Conservation (phyloP, 2,113 vertebrate genomes). For the Prionailurus viverrinus region DNA sequence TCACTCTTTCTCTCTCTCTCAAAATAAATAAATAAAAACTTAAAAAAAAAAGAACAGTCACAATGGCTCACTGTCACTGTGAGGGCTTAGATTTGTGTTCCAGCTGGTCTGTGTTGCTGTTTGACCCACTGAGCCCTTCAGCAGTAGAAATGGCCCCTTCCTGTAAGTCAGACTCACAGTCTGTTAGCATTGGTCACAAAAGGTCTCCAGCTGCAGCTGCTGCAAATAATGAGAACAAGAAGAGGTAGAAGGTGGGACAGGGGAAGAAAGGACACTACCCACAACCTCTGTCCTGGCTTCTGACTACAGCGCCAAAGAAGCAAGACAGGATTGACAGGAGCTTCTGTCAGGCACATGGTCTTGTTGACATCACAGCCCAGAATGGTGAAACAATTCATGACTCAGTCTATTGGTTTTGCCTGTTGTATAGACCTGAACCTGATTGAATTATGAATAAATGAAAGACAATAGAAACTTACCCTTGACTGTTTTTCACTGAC, state of each 20-base stretch:
- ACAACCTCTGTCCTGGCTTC: background rate
- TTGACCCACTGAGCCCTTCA: constrained; percentile 15
- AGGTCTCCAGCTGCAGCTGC: constrained; percentile 30
- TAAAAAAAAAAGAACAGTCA: background rate
- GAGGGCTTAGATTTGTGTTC: background rate
- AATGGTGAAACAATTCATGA: background rate
- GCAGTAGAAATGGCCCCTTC: background rate
- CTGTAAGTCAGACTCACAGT: constrained; percentile 5
- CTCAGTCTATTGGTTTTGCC: background rate
- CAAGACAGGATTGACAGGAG: background rate
- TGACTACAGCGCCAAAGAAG: constrained; percentile 28
- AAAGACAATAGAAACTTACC: constrained; percentile 41
- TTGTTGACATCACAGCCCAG: constrained; percentile 33
- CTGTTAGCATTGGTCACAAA: constrained; percentile 20
- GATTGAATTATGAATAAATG: constrained; percentile 42
- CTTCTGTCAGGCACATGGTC: background rate
- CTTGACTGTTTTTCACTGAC: constrained; percentile 2
- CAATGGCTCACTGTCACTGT: background rate
- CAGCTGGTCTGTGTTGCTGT: background rate
- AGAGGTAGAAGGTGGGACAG: background rate
- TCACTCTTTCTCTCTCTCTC: too few relatives aligned
- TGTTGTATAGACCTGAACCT: background rate
- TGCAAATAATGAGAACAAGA: constrained; percentile 44
- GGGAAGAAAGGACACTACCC: background rate
- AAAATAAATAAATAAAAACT: too few relatives aligned